Percentiles rank a stretch among this genome's conserved stretches.
Conservation (phyloP, 2,113 vertebrate genomes). For the Todiramphus saurophagus region DNA sequence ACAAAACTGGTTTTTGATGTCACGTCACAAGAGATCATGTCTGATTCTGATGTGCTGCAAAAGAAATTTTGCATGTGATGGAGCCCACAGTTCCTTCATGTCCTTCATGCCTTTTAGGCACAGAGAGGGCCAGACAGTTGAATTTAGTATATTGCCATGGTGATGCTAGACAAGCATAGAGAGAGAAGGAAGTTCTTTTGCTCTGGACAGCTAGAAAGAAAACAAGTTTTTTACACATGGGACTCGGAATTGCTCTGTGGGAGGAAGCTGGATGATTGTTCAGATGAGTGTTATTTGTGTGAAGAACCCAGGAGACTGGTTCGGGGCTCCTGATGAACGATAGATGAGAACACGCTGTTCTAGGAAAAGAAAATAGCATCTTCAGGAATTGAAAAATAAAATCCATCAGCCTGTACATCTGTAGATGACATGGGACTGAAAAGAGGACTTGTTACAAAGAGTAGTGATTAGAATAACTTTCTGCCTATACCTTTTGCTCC, state of each 20-base stretch:
- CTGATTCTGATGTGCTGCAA: constrained; percentile 21
- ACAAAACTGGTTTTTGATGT: constrained; percentile 57
- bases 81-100: constrained; percentile 32
- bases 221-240: background rate
- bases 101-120: constrained; percentile 60
- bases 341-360: background rate
- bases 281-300: background rate
- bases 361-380: background rate
- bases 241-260: background rate
- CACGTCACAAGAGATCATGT: constrained; percentile 42
- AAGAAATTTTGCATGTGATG: constrained; percentile 58
- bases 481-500: background rate
- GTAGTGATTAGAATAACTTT: background rate
- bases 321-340: background rate
- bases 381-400: background rate
- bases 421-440: background rate
- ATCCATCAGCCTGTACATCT: background rate
- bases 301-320: background rate
- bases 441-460: background rate
- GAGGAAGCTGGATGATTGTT: background rate
- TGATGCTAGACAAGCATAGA: constrained; percentile 39
- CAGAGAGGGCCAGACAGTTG: background rate
- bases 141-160: background rate
- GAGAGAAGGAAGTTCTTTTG: constrained; percentile 41
- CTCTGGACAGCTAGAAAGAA: constrained; percentile 34